These are phyloP conservation scores for Columba guinea DNA, from an alignment of 2,797 vertebrate genomes.

Conservation along the genomic window DNA sequence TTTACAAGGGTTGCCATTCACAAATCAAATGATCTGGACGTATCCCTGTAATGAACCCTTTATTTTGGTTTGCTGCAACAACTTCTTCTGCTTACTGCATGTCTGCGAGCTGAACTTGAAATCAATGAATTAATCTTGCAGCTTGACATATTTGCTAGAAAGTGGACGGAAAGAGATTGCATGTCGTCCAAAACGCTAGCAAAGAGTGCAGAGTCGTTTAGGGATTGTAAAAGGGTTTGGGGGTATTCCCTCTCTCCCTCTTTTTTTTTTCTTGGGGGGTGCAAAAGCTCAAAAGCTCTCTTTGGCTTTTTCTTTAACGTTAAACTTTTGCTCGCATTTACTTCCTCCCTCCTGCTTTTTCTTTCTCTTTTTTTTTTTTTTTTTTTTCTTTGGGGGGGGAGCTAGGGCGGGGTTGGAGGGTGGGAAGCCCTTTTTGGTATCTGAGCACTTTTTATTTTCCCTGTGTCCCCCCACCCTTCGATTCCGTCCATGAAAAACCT, in stretches of 20 bases:
- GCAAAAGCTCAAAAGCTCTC: constrained; percentile 50
- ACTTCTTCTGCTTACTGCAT: constrained; percentile 66
- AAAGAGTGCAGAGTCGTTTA: constrained; percentile 38
- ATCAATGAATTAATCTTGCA: constrained; percentile 74
- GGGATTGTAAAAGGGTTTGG: constrained; percentile 56
- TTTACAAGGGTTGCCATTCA: constrained; percentile 75
- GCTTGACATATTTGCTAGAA: constrained; percentile 70
- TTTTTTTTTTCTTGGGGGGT: neutral
- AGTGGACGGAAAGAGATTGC: constrained; percentile 62
- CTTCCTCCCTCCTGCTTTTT: neutral
- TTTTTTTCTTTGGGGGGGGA: neutral
- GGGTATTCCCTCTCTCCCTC: neutral
- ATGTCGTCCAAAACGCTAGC: constrained; percentile 51
- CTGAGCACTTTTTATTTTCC: neutral
- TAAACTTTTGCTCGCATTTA: neutral
- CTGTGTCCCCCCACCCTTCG: neutral
- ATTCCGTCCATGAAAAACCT: neutral
- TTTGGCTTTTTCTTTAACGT: neutral
- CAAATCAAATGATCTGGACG: constrained; percentile 78
- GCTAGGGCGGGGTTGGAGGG: neutral
- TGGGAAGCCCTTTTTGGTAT: neutral
- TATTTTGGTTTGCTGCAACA: constrained; percentile 75
- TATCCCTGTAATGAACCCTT: constrained; percentile 79
- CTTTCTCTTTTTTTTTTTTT: neutral
- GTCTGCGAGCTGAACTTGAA: constrained; percentile 73